Percentiles rank a stretch among this genome's conserved stretches.
phyloP scores from a whole-genome alignment of 2,113 vertebrate species.

The Myotis lucifugus region DNA sequence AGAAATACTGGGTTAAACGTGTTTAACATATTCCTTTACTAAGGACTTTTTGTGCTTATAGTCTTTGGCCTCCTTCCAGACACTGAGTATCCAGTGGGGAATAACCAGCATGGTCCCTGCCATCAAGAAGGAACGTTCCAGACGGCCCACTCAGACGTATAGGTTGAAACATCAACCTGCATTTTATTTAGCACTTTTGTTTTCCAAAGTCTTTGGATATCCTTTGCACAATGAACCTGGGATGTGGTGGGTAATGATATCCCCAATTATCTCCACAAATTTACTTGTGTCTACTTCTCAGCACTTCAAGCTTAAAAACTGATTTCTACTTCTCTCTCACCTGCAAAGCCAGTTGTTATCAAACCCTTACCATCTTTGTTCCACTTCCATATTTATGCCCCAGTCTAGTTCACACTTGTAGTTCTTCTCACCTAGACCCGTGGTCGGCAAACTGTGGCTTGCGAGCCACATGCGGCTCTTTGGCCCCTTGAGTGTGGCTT shows the following conservation, averaged over 20 bases:
- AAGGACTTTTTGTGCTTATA: background rate
- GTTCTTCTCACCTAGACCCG: background rate
- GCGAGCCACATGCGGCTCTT: no score
- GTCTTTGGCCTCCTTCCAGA: background rate
- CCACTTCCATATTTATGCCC: background rate
- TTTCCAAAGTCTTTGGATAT: background rate
- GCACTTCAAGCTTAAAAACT: background rate
- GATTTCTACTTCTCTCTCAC: background rate
- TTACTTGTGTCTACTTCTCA: background rate
- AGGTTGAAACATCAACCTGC: background rate
- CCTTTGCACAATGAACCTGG: background rate
- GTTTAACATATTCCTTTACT: background rate
- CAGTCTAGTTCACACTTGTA: background rate
- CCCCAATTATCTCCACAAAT: background rate
- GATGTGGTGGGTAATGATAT: background rate
- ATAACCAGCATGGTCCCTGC: background rate
- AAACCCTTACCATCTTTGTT: background rate
- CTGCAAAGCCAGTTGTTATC: background rate
- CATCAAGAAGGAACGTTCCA: background rate
- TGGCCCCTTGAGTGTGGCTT: no score
- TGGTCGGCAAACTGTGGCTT: no score
- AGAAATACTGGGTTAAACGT: slow-evolving; percentile 7
- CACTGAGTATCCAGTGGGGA: background rate
- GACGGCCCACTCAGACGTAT: background rate
- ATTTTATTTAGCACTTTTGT: slow-evolving; percentile 17